A percentile compares a stretch with the other conserved stretches of the same genome.
phyloP scores from a whole-genome alignment of 2,888 invertebrate species.

The Drosophila seclusa region DNA sequence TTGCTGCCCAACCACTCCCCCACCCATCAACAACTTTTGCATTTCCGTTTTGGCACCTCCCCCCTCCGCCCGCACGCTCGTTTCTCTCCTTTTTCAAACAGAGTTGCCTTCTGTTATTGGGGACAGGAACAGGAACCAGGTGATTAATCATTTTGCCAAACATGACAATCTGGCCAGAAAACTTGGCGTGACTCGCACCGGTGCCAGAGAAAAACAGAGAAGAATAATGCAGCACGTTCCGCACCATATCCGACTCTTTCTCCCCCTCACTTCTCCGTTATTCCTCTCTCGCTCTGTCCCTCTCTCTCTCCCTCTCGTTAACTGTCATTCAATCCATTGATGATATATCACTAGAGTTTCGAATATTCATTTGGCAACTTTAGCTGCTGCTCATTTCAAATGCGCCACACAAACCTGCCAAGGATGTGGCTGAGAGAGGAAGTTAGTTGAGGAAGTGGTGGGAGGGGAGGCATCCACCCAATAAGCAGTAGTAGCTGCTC shows the following conservation, averaged over 20 bases:
- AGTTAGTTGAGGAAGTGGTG: background rate
- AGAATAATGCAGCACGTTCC: conserved; percentile 22
- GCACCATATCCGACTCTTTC: conserved; percentile 2
- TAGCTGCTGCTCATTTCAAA: conserved; percentile 69
- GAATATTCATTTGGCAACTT: conserved; percentile 71
- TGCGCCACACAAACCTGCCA: conserved; percentile 56
- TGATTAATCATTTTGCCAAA: conserved; percentile 73
- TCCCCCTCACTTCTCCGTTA: rapidly evolving
- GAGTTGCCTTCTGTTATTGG: conserved; percentile 10
- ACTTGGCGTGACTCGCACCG: conserved; percentile 62
- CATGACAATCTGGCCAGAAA: conserved; percentile 72
- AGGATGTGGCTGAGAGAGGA: conserved; percentile 35
- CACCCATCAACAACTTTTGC: conserved; percentile 38
- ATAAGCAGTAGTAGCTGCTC: conserved; percentile 4
- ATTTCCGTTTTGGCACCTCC: conserved; percentile 56
- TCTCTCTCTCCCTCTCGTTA: background rate
- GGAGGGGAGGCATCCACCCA: background rate
- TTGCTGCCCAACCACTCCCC: background rate
- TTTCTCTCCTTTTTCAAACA: background rate
- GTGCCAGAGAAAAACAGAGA: conserved; percentile 12
- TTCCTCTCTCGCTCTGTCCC: background rate
- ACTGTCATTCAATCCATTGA: conserved; percentile 63
- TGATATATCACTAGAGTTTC: conserved; percentile 75
- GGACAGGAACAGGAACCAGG: conserved; percentile 68
- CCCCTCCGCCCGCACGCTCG: background rate